Conservation (phyloP, 1,140 invertebrate species). For the Scylla paramamosain region DNA sequence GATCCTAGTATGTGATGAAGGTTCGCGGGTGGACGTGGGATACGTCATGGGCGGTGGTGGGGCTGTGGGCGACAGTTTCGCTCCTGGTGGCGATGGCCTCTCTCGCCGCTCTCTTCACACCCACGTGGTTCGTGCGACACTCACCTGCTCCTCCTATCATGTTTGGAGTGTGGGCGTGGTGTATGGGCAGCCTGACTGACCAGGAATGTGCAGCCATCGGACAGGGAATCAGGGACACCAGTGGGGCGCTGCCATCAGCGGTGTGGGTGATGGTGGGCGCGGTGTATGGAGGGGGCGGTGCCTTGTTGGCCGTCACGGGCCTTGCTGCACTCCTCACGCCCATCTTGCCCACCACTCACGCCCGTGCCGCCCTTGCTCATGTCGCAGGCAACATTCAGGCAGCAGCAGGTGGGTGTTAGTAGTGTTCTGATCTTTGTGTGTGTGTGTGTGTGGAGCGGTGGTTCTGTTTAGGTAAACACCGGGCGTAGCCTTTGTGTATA, state of each 20-base stretch:
- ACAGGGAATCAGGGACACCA: slow-evolving; percentile 16
- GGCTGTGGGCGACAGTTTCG: slow-evolving; percentile 45
- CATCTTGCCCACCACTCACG: slow-evolving; percentile 48
- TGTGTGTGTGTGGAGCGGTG: no score
- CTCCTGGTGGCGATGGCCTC: slow-evolving; percentile 53
- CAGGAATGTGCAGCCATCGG: slow-evolving; percentile 48
- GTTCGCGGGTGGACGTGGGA: slow-evolving; percentile 63
- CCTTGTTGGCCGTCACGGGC: slow-evolving; percentile 37
- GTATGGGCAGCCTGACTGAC: slow-evolving; percentile 43
- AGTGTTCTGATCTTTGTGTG: no score
- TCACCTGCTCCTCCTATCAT: no score
- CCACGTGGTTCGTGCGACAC: not conserved
- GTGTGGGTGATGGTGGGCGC: no score
- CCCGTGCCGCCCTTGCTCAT: slow-evolving; percentile 46
- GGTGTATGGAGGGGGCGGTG: no score
- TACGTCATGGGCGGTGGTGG: slow-evolving; percentile 54
- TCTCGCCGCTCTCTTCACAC: slow-evolving; percentile 52
- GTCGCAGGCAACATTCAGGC: slow-evolving; percentile 57
- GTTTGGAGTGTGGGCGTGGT: slow-evolving; percentile 31
- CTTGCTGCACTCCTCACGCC: slow-evolving; percentile 40
- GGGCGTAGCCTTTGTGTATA: no score
- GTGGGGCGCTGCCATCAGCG: slow-evolving; percentile 25
- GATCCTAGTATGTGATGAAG: slow-evolving; percentile 57
- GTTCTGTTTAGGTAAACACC: no score
- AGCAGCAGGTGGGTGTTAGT: not conserved